Percentiles rank a stretch among this genome's conserved stretches.
These are phyloP conservation scores for Ficedula albicollis DNA, from an alignment of 2,797 vertebrate species.

Conservation along the genomic window DNA sequence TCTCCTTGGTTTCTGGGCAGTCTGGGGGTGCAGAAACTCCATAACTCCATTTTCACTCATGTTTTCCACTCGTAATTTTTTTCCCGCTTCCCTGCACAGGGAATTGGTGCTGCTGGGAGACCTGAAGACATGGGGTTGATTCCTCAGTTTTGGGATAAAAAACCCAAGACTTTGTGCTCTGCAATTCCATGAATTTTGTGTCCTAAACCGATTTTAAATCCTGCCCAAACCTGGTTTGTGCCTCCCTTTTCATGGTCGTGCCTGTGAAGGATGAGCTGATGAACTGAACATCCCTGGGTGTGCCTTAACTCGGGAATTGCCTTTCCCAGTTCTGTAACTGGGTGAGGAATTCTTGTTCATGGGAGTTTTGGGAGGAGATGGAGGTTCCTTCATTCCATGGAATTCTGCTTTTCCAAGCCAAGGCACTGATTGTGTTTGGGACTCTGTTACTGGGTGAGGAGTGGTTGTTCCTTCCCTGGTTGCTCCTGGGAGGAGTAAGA, in stretches of 20 bases:
- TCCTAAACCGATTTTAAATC: neutral
- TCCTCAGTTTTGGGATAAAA: neutral
- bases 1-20: neutral
- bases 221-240: neutral
- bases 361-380: too few relatives aligned
- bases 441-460: too few relatives aligned
- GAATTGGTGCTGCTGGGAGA: neutral
- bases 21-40: neutral
- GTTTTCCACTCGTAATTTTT: neutral
- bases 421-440: too few relatives aligned
- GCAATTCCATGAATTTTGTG: neutral
- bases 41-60: neutral
- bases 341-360: too few relatives aligned
- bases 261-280: neutral
- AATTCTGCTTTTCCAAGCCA: too few relatives aligned
- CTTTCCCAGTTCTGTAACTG: too few relatives aligned
- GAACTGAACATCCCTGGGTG: neutral
- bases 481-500: too few relatives aligned
- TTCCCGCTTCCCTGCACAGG: neutral
- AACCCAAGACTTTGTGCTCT: fast-evolving
- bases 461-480: too few relatives aligned
- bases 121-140: neutral
- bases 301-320: neutral
- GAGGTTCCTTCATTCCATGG: too few relatives aligned
- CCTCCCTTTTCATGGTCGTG: neutral